Percentiles rank a stretch among this genome's conserved stretches.
Evolutionary conservation across 2,113 vertebrate genomes (phyloP).

Genomic region (Condylura cristata): DNA sequence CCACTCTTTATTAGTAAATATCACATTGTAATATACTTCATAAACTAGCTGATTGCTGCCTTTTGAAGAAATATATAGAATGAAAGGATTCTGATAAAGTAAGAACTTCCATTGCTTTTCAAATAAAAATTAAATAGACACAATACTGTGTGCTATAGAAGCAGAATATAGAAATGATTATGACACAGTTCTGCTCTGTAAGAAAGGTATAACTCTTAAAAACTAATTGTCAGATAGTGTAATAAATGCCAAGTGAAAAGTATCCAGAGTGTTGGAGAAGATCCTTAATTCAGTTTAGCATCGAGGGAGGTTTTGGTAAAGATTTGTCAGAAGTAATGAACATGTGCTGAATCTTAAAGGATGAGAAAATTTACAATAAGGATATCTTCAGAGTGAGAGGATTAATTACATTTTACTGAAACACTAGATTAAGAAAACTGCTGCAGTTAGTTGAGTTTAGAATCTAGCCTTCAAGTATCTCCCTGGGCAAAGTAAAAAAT

Average conservation of each 20-base stretch:
- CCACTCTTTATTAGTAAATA: background rate
- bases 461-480: background rate
- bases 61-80: background rate
- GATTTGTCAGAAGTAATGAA: background rate
- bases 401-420: background rate
- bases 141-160: background rate
- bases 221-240: background rate
- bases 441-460: background rate
- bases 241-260: background rate
- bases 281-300: background rate
- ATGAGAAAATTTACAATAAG: background rate
- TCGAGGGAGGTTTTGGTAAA: background rate
- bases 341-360: background rate
- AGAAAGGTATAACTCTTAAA: background rate
- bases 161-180: background rate
- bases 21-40: background rate
- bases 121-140: constrained; percentile 1
- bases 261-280: background rate
- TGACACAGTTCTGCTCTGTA: background rate
- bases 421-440: background rate
- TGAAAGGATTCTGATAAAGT: constrained; percentile 1
- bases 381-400: background rate
- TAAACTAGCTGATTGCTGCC: background rate
- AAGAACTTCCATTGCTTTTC: background rate
- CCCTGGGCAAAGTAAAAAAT: constrained; percentile 5